Evolutionary conservation across 2,888 invertebrate genomes (phyloP), one percentile per base, ranked within the genome.

Genomic region (Endotricha flammealis): DNA sequence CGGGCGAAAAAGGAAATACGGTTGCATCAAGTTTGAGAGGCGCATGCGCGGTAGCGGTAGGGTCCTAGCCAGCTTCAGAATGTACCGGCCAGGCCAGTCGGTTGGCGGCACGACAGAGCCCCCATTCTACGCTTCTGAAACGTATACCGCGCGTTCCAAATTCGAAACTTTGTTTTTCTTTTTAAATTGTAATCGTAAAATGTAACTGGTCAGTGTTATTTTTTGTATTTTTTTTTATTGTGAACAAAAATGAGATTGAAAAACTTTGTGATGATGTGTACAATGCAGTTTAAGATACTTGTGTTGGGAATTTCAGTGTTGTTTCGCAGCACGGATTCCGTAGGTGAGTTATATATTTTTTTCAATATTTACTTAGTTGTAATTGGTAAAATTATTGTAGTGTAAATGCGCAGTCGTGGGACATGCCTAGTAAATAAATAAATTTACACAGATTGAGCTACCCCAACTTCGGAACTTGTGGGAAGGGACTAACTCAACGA

Each of bases 291-390:
- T 48, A 50, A 56, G 49, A 45, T 62, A 36, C 48, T 76, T 50
- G 58, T 79, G 62, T 62, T 78, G 56, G 81, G 79, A 80, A 64
- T 82, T 74, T 68, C 80, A 75, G 80, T 82, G 78, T 67, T 82
- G 57, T 74, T 79, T 50, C 67, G 66, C 42, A 72, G 71, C 55
- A 81, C 82, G 68, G 80, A 79, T 63, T 82, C 82, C 24, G 69
- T 82, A 38, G 82, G 83, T 83, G 57, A 82, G 83, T 75, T 59
- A 36, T 32, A 32, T 31, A 38, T 29, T 22, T 27, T 20, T 10
- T 12, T 11, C 29, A 4, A 14, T 11, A 3, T 14, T 10, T 25
- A 27, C 29, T 14, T 29, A n/a, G n/a, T n/a, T n/a, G n/a, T n/a
- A n/a, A n/a, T n/a, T n/a, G n/a, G n/a, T n/a, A n/a, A n/a, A n/a